phyloP scores from a whole-genome alignment of 2,888 invertebrate species.

The Andricus curvator region DNA sequence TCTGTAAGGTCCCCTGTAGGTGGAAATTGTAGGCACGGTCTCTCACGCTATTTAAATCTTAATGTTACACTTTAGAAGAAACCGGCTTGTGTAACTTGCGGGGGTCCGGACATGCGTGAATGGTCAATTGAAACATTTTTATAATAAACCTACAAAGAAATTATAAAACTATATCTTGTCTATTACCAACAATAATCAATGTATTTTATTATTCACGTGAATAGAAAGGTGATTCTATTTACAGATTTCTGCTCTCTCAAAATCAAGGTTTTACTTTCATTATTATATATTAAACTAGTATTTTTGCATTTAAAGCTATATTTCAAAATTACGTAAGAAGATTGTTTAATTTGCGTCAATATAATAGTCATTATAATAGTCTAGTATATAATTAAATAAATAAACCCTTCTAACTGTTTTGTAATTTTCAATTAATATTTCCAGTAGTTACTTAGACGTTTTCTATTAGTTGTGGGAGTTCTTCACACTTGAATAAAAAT shows the following conservation, averaged over 20 bases:
- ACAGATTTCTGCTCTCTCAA: background rate
- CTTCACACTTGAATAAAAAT: background rate
- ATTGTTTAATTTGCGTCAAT: background rate
- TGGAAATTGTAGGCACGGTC: background rate
- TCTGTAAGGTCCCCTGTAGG: background rate
- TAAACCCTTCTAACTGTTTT: background rate
- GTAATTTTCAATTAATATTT: conserved; percentile 7
- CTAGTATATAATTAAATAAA: background rate
- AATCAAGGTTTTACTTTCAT: background rate
- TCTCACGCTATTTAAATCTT: conserved; percentile 12
- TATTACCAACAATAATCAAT: background rate
- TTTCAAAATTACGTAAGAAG: background rate
- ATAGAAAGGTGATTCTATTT: background rate
- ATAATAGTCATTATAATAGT: background rate
- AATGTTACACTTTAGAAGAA: background rate
- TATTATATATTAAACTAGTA: background rate
- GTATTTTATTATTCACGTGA: background rate
- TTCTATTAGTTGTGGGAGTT: background rate
- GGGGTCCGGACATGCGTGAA: conserved; percentile 6
- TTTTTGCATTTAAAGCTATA: background rate
- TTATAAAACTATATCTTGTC: background rate
- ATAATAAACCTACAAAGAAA: background rate
- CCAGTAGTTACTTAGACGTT: background rate
- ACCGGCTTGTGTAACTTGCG: background rate
- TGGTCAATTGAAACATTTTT: background rate